Evolutionary conservation across 2,797 vertebrate species (phyloP).

Genomic region (Odontamblyopus lacepedii): DNA sequence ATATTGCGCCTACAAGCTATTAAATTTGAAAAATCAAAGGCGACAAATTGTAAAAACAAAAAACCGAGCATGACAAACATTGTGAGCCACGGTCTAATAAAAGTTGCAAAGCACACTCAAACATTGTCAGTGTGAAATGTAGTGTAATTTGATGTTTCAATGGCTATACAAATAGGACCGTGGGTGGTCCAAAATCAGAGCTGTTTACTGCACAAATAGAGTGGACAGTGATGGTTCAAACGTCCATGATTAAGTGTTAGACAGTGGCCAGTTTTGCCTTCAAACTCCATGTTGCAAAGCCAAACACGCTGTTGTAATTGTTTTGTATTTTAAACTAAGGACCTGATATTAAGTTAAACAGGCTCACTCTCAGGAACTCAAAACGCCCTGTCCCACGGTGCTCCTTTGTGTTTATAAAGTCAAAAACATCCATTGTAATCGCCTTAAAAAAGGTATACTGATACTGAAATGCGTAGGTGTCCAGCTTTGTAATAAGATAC

Average conservation of each 20-base stretch:
- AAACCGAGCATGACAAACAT: conserved; percentile 37
- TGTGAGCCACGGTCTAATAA: conserved; percentile 23
- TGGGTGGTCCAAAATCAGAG: conserved; percentile 1
- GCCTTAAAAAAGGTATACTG: no score
- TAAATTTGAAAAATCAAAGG: conserved; percentile 66
- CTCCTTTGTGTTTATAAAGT: neutral
- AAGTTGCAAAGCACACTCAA: conserved; percentile 22
- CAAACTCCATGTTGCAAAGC: neutral
- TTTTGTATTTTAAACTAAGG: neutral
- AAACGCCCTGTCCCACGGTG: neutral
- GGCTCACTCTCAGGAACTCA: neutral
- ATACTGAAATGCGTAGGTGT: no score
- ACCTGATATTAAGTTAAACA: neutral
- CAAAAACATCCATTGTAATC: neutral
- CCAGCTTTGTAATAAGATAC: no score
- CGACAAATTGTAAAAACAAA: conserved; percentile 42
- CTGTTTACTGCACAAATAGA: neutral
- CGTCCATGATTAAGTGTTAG: neutral
- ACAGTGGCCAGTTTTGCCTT: neutral
- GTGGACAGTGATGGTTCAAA: neutral
- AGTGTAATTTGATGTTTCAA: neutral
- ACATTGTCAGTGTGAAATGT: conserved; percentile 4
- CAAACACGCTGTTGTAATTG: neutral
- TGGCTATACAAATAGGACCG: conserved; percentile 1
- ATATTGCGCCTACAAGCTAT: conserved; percentile 57